Evolutionary conservation across 2,113 vertebrate species (phyloP).

Genomic region (Aphelocoma coerulescens): DNA sequence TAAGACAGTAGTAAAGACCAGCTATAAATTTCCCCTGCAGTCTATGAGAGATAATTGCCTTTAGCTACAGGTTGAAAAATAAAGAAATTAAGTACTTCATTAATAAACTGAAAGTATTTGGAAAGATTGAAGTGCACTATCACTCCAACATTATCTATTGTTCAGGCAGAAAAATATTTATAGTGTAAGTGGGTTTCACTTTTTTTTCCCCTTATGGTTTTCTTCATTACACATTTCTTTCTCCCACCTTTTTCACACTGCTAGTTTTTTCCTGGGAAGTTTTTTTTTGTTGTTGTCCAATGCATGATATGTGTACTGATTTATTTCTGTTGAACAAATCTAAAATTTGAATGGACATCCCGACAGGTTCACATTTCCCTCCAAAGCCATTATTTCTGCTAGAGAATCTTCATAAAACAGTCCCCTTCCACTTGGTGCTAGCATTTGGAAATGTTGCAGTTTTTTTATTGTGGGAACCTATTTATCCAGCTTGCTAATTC

Average conservation of each 20-base stretch:
- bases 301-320: too few relatives aligned
- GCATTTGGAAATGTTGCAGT: fast-evolving
- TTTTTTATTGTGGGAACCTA: background rate
- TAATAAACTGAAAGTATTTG: background rate
- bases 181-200: background rate
- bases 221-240: background rate
- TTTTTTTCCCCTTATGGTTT: background rate
- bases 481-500: background rate
- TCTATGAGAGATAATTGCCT: background rate
- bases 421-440: background rate
- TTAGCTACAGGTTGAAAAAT: background rate
- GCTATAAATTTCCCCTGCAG: background rate
- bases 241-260: background rate
- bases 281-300: background rate
- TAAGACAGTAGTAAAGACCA: background rate
- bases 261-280: background rate
- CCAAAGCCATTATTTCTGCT: background rate
- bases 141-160: background rate
- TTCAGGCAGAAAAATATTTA: background rate
- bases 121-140: background rate
- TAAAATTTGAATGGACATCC: background rate
- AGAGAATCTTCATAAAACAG: background rate
- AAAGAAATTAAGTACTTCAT: background rate
- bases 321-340: background rate
- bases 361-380: background rate